Base-by-base conservation (phyloP, 2,888 invertebrate species). In the Ecliptopera silaceata region DNA sequence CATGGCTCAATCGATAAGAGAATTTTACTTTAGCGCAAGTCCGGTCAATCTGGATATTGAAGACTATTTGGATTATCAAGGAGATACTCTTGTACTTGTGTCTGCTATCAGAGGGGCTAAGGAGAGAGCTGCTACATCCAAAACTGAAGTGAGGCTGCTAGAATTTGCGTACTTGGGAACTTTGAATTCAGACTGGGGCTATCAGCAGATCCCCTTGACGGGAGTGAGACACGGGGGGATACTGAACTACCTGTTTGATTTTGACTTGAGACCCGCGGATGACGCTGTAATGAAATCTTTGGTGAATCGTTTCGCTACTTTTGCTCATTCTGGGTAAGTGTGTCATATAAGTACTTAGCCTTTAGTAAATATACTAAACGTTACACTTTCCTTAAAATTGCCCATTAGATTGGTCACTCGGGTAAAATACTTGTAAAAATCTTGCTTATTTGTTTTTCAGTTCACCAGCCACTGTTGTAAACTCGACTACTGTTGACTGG, bases 201-300 rank as follows among this genome's bases (percentile, higher is more conserved):
- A 72, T 56, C 72, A 68, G 0, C 77, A 79, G 39, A 77, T 90
- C 34, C 78, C 80, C 0, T 31, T 88, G 26, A 77, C 65, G 1
- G 90, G 90, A 0, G 86, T 80, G 1, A 72, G 66, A 39, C 90
- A 91, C 44, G 88, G 90, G 1, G 79, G 72, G 1, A 69, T 90
- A 10, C 58, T 88, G 6, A 85, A 88, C 60, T 89, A 80, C 61
- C 47, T 91, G 11, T 83, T 91, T 46, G 77, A 85, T 55, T 75
- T 69, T 15, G 84, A 86, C 54, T 61, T 86, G 18, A 75, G 61
- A 11, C 61, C 66, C 1, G 58, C 43, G 15, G 86, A 85, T 54
- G 60, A 59, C 5, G 15, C 15, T 2, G 72, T 82, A 2, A 75
- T 70, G 64, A 51, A 49, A 11, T 67, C 78, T 1, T 55, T 89